Conservation (phyloP, 2,113 vertebrate genomes). For the Lepisosteus osseus region DNA sequence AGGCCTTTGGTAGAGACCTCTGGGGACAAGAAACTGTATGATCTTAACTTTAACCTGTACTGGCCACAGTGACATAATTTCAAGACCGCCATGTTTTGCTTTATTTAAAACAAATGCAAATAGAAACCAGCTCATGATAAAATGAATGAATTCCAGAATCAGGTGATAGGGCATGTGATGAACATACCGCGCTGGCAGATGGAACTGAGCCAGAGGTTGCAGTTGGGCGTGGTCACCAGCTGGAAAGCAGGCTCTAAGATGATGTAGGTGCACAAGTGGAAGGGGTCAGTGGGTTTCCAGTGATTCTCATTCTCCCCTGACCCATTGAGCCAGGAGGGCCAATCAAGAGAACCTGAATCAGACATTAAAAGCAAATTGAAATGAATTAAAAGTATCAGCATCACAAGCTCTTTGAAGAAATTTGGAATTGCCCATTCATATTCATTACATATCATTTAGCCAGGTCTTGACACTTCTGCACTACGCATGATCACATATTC, state of each 20-base stretch:
- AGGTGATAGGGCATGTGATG: not conserved
- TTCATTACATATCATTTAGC: too few species aligned
- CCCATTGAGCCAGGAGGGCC: not conserved
- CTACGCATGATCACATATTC: too few species aligned
- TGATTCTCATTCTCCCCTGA: not conserved
- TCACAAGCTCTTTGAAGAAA: too few species aligned
- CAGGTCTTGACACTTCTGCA: too few species aligned
- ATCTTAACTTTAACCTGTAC: too few species aligned
- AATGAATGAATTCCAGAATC: not conserved
- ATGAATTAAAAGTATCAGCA: not conserved
- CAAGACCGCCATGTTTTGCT: too few species aligned
- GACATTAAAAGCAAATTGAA: not conserved
- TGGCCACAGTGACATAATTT: too few species aligned
- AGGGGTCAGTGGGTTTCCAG: not conserved
- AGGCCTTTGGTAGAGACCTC: too few species aligned
- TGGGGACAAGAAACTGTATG: too few species aligned
- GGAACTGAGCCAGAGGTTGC: slow-evolving; percentile 42
- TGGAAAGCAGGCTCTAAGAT: slow-evolving; percentile 41
- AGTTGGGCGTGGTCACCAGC: slow-evolving; percentile 43
- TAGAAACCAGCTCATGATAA: too few species aligned
- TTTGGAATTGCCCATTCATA: too few species aligned
- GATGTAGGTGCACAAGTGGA: slow-evolving; percentile 49
- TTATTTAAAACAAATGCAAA: too few species aligned
- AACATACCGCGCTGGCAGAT: slow-evolving; percentile 55
- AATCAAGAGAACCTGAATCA: not conserved